Conservation (phyloP, 2,888 invertebrate species). For the Pristionchus entomophagus region DNA sequence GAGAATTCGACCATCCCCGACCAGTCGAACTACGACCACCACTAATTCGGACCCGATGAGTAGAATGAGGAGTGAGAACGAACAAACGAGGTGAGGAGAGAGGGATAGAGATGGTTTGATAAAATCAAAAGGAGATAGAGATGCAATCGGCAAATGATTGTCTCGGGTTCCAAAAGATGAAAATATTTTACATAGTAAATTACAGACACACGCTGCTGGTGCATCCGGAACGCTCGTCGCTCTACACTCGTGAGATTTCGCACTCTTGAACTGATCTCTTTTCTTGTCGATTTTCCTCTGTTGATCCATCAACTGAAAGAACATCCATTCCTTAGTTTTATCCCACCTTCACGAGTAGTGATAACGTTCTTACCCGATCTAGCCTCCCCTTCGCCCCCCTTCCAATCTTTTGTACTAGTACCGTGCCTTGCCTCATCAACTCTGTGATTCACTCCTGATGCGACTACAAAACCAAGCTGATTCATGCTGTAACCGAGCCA, state of each 20-base stretch:
- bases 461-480: not conserved
- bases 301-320: not conserved
- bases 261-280: not conserved
- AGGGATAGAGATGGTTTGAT: too few species aligned
- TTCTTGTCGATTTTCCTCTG: too few species aligned
- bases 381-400: not conserved
- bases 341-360: not conserved
- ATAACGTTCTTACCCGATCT: not conserved
- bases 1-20: not conserved
- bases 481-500: not conserved
- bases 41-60: not conserved
- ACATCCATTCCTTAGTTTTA: not conserved
- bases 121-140: not conserved
- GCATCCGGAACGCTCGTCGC: not conserved
- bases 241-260: not conserved
- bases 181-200: not conserved
- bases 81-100: not conserved
- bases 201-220: not conserved
- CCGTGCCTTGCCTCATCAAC: not conserved
- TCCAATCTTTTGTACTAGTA: too few species aligned
- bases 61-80: constrained; percentile 5
- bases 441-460: not conserved
- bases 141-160: too few species aligned
- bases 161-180: not conserved
- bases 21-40: not conserved